Base-by-base conservation (phyloP, 2,797 vertebrate genomes). In the Hypotaenidia okinawae region DNA sequence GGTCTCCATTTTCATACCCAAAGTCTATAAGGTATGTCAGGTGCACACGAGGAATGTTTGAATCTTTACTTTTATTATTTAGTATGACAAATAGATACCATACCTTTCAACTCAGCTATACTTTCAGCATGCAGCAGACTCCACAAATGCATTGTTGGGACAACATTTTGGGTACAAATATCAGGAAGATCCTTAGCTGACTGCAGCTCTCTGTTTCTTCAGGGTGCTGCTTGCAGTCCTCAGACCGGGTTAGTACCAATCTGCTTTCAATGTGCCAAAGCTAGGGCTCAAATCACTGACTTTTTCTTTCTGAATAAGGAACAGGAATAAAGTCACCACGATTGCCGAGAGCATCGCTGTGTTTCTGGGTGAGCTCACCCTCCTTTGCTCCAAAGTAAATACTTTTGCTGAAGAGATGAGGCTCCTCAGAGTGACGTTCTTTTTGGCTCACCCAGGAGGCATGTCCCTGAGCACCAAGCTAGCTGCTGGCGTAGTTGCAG, bases 281-380 rank as follows among this genome's bases (percentile, higher is more conserved):
- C 28, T 14, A 4, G 25, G 8, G 4, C 47, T 68, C 0, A 6
- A 11, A 58, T 11, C 68, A 6, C 39, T 23, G 28, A 43, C 49
- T 21, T 13, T 5, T 16, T 85, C 62, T 59, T 49, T 25, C 43
- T 33, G 39, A 61, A 37, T 30, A 27, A 64, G 73, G 45, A 30
- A 3, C 0, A 2, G 45, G 28, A 79, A 59, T 2, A 21, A 24
- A 21, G 75, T 30, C 58, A 28, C 58, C 43, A 5, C 0, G 17
- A 25, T 3, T 37, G 52, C 57, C 49, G 61, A 51, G 61, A 84
- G 52, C 59, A 62, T 7, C 8, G 0, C 66, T 0, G 0, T 27
- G 30, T 24, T 61, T 76, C 52, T 66, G 72, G 35, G n/a, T 80
- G 80, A 93, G 79, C 47, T 94, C 92, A 84, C 25, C 55, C 16